These are phyloP conservation scores for Bombus confusus DNA, from an alignment of 1,140 invertebrate genomes.

Conservation along the genomic window DNA sequence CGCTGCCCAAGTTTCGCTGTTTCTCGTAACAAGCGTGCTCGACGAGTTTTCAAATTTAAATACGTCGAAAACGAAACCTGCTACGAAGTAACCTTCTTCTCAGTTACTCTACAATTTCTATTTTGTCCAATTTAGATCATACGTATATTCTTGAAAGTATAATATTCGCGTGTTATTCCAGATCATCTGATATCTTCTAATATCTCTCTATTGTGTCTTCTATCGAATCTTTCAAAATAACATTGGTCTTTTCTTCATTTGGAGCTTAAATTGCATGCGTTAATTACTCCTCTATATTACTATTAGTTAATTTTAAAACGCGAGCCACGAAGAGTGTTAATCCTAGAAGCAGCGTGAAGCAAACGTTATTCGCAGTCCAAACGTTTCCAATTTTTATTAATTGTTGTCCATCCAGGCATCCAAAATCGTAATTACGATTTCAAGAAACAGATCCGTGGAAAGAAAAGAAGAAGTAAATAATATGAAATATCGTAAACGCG, in stretches of 20 bases:
- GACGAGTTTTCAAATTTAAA: constrained; percentile 21
- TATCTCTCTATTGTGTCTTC: neutral
- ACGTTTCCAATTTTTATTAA: no score
- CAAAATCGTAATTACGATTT: no score
- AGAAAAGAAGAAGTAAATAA: no score
- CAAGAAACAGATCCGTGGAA: no score
- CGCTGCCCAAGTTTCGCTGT: neutral
- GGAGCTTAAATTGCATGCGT: neutral
- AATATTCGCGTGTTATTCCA: neutral
- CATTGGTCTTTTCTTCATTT: neutral
- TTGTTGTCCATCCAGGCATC: no score
- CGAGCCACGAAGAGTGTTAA: no score
- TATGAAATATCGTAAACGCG: no score
- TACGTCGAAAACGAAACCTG: neutral
- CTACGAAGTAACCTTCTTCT: neutral
- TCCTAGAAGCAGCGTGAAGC: no score
- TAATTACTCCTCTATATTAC: neutral
- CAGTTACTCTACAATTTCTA: neutral
- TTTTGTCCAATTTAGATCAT: neutral
- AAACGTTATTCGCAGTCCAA: no score
- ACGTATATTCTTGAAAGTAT: neutral
- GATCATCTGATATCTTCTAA: neutral
- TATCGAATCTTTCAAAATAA: neutral
- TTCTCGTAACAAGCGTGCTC: constrained; percentile 16
- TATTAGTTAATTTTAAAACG: no score